Evolutionary conservation across 2,113 vertebrate species (phyloP).

Genomic region (Xiphias gladius): DNA sequence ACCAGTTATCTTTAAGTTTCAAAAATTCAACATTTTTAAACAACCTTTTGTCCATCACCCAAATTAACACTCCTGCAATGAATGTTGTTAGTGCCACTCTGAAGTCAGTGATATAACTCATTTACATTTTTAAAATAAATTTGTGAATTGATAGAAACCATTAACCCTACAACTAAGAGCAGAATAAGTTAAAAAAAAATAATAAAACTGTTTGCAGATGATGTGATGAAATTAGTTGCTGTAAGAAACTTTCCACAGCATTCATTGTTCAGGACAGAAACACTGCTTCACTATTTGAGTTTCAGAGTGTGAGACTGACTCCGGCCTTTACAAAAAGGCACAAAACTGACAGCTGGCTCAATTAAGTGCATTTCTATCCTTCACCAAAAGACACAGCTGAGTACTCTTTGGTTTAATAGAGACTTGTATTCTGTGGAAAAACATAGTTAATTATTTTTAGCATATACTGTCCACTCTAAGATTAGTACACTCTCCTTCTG

Average conservation of each 20-base stretch:
- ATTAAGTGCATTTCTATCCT: neutral
- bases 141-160: too few species aligned
- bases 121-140: too few species aligned
- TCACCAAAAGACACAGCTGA: neutral
- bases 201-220: neutral
- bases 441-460: too few species aligned
- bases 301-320: neutral
- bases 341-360: neutral
- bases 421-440: neutral
- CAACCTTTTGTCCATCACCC: neutral
- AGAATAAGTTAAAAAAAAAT: neutral
- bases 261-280: slow-evolving; percentile 30
- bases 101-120: too few species aligned
- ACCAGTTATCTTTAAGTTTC: too few species aligned
- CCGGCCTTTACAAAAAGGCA: neutral
- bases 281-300: too few species aligned
- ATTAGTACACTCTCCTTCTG: too few species aligned
- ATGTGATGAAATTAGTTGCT: neutral
- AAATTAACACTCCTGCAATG: neutral
- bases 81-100: neutral
- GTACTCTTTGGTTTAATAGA: neutral
- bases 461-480: too few species aligned
- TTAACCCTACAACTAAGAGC: too few species aligned
- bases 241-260: neutral
- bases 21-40: neutral